Conservation (phyloP, 2,888 invertebrate genomes). For the Dryobota labecula region DNA sequence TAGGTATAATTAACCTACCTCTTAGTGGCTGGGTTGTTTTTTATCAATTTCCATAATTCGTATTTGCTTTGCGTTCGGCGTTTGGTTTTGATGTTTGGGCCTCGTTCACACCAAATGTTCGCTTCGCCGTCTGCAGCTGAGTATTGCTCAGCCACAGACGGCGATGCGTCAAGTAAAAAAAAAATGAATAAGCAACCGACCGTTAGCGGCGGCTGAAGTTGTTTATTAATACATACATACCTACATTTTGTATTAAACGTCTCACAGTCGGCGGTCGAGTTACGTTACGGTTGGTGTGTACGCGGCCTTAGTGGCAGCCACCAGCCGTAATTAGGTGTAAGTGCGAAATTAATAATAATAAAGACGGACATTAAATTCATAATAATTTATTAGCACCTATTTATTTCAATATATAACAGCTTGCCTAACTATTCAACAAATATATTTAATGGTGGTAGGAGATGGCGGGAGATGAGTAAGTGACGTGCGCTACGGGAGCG, state of each 20-base stretch:
- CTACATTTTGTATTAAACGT: background rate
- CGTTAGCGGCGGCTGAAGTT: background rate
- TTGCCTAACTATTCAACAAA: slow-evolving; percentile 23
- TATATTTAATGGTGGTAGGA: slow-evolving; percentile 82
- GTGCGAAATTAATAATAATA: background rate
- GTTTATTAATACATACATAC: too few relatives aligned
- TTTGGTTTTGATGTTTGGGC: background rate
- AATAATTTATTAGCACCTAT: slow-evolving; percentile 64
- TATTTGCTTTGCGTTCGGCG: background rate
- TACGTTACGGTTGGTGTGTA: background rate
- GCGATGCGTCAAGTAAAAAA: background rate
- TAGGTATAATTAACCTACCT: background rate
- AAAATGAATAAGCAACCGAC: background rate
- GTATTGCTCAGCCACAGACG: too few relatives aligned
- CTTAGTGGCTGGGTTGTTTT: background rate
- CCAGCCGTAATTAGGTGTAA: background rate
- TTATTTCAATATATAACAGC: slow-evolving; percentile 69
- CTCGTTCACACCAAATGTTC: background rate
- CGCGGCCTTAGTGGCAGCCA: background rate
- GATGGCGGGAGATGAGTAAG: slow-evolving; percentile 79
- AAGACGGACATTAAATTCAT: slow-evolving; percentile 20
- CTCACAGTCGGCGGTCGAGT: too few relatives aligned
- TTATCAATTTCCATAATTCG: background rate
- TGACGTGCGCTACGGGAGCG: slow-evolving; percentile 51
- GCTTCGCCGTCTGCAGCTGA: too few relatives aligned